These are phyloP conservation scores for Dyspetes luteomarginatus DNA, from an alignment of 2,888 invertebrate genomes.

Conservation along the genomic window DNA sequence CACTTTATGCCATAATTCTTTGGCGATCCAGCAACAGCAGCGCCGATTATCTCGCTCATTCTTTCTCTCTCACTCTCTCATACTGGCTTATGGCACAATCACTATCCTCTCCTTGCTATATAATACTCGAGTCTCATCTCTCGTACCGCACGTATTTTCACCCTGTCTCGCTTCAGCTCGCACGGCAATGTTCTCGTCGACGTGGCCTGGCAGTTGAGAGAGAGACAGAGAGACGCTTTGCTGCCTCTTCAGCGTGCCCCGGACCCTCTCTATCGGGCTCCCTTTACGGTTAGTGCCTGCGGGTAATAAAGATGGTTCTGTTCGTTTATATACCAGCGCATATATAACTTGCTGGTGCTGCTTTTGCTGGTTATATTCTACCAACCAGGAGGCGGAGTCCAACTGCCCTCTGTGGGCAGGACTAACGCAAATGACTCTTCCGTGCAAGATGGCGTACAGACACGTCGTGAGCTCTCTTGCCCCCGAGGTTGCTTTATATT, in stretches of 20 bases:
- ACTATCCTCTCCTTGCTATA: constrained; percentile 56
- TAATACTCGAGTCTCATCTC: constrained; percentile 46
- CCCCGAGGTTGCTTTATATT: constrained; percentile 80
- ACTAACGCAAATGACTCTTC: constrained; percentile 85
- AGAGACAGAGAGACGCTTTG: constrained; percentile 58
- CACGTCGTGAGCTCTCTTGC: constrained; percentile 66
- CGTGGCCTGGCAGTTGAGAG: constrained; percentile 39
- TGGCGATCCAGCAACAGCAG: constrained; percentile 68
- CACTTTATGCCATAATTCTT: constrained; percentile 82
- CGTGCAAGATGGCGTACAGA: constrained; percentile 84
- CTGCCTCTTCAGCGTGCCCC: constrained; percentile 61
- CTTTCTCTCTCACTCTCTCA: constrained; percentile 67
- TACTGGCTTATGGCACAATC: constrained; percentile 49
- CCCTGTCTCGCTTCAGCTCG: constrained; percentile 57
- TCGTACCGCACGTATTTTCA: constrained; percentile 30
- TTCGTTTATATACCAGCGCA: constrained; percentile 76
- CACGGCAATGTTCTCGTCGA: constrained; percentile 48
- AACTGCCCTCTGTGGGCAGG: constrained; percentile 84
- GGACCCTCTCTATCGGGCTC: constrained; percentile 76
- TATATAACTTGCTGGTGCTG: constrained; percentile 35
- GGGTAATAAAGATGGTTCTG: constrained; percentile 84
- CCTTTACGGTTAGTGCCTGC: constrained; percentile 81
- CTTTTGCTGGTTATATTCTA: constrained; percentile 66
- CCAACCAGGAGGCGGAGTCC: constrained; percentile 84
- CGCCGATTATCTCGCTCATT: constrained; percentile 67